Conservation (phyloP, 2,797 vertebrate species). For the Sylvilagus floridanus region DNA sequence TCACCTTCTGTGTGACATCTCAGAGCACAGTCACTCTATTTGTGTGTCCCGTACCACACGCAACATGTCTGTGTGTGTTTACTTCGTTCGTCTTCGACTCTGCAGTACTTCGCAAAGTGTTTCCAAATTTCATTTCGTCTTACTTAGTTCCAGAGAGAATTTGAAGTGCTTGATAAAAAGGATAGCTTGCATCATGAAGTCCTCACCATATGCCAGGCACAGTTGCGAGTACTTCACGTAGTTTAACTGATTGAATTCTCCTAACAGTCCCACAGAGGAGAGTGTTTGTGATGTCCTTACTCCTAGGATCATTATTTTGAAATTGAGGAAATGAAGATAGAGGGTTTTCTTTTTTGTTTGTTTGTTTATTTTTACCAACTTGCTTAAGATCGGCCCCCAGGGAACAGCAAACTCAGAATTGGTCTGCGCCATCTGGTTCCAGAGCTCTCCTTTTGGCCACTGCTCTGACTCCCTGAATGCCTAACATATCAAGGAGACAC, state of each 20-base stretch:
- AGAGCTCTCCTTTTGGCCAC: not conserved
- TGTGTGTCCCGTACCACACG: not conserved
- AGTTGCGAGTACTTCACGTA: not conserved
- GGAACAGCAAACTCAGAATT: not conserved
- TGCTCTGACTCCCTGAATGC: not conserved
- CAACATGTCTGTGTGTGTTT: not conserved
- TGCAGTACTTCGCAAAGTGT: not conserved
- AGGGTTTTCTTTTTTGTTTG: not conserved
- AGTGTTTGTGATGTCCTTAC: not conserved
- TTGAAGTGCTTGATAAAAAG: constrained; percentile 50
- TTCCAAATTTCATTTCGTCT: constrained; percentile 26
- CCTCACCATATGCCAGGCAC: not conserved
- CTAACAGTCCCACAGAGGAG: not conserved
- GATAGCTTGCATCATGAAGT: not conserved
- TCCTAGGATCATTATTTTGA: not conserved
- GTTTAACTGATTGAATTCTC: constrained; percentile 40
- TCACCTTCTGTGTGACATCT: not conserved
- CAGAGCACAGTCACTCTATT: not conserved
- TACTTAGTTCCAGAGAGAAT: constrained; percentile 48
- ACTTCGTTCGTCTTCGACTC: not conserved
- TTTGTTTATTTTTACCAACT: not conserved
- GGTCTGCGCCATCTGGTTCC: not conserved
- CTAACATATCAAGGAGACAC: not conserved
- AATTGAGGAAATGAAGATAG: not conserved
- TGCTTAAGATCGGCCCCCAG: not conserved